phyloP scores from a whole-genome alignment of 2,797 vertebrate species.

The Acrossocheilus fasciatus region DNA sequence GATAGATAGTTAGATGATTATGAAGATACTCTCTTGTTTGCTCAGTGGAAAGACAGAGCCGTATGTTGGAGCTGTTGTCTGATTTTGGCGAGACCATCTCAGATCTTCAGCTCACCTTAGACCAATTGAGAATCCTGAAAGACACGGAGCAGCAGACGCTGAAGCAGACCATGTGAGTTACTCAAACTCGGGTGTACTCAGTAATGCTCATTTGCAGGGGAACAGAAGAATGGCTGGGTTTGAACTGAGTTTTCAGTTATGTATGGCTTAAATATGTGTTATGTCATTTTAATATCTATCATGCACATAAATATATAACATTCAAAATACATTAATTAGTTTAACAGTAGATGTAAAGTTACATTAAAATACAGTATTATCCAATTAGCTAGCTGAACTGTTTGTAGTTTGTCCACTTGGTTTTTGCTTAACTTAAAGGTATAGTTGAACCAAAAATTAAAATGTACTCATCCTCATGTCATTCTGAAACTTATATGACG shows the following conservation, averaged over 20 bases:
- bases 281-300: not conserved
- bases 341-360: not conserved
- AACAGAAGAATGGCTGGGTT: not conserved
- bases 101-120: slow-evolving; percentile 67
- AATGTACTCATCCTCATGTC: not conserved
- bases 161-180: slow-evolving; percentile 72
- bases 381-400: not conserved
- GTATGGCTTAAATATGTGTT: not conserved
- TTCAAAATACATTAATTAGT: not conserved
- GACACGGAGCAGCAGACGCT: slow-evolving; percentile 67
- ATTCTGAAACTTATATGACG: not conserved
- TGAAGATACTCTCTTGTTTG: slow-evolving; percentile 14
- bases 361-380: not conserved
- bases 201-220: not conserved
- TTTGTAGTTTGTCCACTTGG: not conserved
- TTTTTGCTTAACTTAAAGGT: not conserved
- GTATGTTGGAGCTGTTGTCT: slow-evolving; percentile 63
- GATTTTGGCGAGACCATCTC: slow-evolving; percentile 69
- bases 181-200: not conserved
- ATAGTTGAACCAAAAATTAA: not conserved
- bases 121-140: slow-evolving; percentile 64
- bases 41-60: slow-evolving; percentile 49
- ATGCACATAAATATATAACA: not conserved
- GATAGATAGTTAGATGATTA: not conserved
- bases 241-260: not conserved